A percentile compares a stretch with the other conserved stretches of the same genome.
phyloP scores from a whole-genome alignment of 2,797 vertebrate genomes.

The Geotrypetes seraphini region DNA sequence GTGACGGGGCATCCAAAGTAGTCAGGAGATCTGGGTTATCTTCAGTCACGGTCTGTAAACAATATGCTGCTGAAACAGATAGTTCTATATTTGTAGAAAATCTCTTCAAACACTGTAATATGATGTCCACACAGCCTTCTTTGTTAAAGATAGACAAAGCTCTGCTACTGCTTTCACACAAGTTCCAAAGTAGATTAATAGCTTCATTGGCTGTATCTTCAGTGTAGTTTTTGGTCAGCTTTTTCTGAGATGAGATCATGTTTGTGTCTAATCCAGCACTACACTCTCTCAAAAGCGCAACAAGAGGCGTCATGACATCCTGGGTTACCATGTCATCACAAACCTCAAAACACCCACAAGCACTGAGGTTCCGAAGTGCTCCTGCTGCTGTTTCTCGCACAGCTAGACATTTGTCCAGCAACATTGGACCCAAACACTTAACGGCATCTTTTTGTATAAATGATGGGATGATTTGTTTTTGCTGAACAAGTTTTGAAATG shows the following conservation, averaged over 20 bases:
- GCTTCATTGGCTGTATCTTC: conserved; percentile 85
- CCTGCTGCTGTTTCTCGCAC: conserved; percentile 87
- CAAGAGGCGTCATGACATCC: too few species aligned
- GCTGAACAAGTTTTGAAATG: conserved; percentile 82
- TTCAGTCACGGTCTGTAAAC: conserved; percentile 89
- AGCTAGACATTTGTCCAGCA: conserved; percentile 73
- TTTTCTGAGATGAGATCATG: conserved; percentile 34
- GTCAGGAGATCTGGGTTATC: conserved; percentile 83
- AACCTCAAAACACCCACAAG: too few species aligned
- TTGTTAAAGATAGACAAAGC: conserved; percentile 85
- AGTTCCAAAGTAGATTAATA: conserved; percentile 86
- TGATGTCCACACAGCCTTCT: conserved; percentile 72
- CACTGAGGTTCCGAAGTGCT: conserved; percentile 91
- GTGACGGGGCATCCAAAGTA: conserved; percentile 54
- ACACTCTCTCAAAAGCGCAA: too few species aligned
- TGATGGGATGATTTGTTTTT: conserved; percentile 65
- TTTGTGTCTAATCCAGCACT: conserved; percentile 59
- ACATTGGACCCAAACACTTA: conserved; percentile 72
- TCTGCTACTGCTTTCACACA: conserved; percentile 85
- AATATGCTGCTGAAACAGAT: conserved; percentile 88
- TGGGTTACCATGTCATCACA: too few species aligned
- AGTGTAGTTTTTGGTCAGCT: conserved; percentile 48
- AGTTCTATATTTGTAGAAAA: conserved; percentile 75
- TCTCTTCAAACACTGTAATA: conserved; percentile 75
- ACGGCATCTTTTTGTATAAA: conserved; percentile 78